Evolutionary conservation across 2,113 vertebrate species (phyloP), one percentile per base, ranked within the genome.

Genomic region (Callionymus lyra): DNA sequence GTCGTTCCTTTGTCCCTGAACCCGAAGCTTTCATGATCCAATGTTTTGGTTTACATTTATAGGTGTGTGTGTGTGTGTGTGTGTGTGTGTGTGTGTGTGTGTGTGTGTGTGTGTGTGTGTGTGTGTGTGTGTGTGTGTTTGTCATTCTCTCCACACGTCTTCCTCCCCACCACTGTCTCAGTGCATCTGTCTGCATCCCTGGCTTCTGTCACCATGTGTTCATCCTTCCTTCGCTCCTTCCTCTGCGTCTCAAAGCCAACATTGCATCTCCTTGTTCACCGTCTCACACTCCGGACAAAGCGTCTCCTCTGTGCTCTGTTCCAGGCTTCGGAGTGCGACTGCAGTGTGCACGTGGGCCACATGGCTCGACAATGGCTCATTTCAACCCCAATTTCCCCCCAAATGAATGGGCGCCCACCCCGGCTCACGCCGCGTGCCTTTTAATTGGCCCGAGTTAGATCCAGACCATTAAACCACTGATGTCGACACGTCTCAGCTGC

Each of bases 401-500:
- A 82, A 86, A 85, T 50, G 83, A 86, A 77, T 53, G 62, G 79
- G 74, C 76, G 68, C 62, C 65, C 79, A 65, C 72, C 70, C 65
- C 37, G 14, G 67, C 50, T 63, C 80, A 82, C 58, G 50, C 54
- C 53, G 70, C 69, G 39, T 70, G 52, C 60, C 71, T 78, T 80
- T 87, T 85, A 85, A 85, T 72, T 87, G 81, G 80, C 51, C 57
- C 53, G 48, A 67, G 65, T 84, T 85, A 85, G 81, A 85, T 69
- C 74, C 63, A 83, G 75, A 56, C 84, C 80, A 83, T 88, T 87
- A 86, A 84, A 81, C 70, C 68, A 80, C 59, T 81, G 76, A 79
- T 87, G 76, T 79, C 63, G 76, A 79, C 75, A 79, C 57, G 66
- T 74, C 68, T 72, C 51, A 50, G 34, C 48, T 16, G 51, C 59